Conservation (phyloP, 2,888 invertebrate genomes). For the Aleiodes testaceus region DNA sequence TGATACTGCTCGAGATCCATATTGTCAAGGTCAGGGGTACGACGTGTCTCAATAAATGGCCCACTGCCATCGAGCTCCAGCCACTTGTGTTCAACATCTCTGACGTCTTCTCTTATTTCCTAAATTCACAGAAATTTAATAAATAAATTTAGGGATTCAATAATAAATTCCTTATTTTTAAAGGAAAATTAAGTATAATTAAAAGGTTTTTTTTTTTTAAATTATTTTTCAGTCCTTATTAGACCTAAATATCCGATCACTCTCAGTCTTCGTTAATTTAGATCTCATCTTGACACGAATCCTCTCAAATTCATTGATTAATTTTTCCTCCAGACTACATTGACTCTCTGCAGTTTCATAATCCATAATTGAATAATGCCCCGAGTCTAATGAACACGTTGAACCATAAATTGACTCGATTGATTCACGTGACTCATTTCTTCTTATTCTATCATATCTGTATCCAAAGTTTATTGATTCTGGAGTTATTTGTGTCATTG, state of each 20-base stretch:
- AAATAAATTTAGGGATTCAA: not conserved
- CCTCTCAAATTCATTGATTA: not conserved
- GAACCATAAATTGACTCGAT: constrained; percentile 40
- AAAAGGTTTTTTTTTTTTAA: not conserved
- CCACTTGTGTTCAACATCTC: constrained; percentile 80
- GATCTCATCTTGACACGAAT: constrained; percentile 43
- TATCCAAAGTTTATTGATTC: constrained; percentile 7
- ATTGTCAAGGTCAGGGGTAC: constrained; percentile 85
- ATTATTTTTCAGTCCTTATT: too few relatives aligned
- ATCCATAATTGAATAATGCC: constrained; percentile 35
- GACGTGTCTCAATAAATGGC: constrained; percentile 78
- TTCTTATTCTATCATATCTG: not conserved
- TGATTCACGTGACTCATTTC: constrained; percentile 33
- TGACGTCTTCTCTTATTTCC: constrained; percentile 78
- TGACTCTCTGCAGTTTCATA: constrained; percentile 22
- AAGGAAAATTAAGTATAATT: constrained; percentile 10
- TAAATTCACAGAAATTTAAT: constrained; percentile 58
- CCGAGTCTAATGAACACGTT: constrained; percentile 30
- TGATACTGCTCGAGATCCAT: constrained; percentile 89
- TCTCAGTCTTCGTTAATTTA: constrained; percentile 54
- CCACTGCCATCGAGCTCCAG: constrained; percentile 75
- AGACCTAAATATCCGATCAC: constrained; percentile 34
- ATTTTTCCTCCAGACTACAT: constrained; percentile 10
- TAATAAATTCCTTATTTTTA: not conserved
- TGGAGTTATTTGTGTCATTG: not conserved